Evolutionary conservation across 2,797 vertebrate species (phyloP).

Genomic region (Ficedula albicollis): DNA sequence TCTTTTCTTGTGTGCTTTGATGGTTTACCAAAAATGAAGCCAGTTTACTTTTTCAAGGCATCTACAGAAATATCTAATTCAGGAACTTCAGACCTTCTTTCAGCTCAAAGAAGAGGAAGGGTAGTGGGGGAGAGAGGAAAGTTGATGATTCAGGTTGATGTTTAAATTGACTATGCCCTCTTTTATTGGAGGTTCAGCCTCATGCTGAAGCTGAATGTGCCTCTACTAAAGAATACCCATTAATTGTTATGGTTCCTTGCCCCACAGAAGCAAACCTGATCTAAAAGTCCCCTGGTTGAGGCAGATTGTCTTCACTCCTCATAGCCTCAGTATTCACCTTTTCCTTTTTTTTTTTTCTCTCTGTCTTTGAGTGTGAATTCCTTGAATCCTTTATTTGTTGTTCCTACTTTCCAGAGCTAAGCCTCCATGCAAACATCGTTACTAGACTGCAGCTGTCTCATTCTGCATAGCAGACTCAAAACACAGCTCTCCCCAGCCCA

Average conservation of each 20-base stretch:
- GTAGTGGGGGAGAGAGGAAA: neutral
- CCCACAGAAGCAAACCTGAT: neutral
- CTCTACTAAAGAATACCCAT: neutral
- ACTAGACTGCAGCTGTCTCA: conserved; percentile 40
- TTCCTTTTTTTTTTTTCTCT: neutral
- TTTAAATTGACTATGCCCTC: neutral
- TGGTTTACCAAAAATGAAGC: neutral
- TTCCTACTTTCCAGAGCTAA: neutral
- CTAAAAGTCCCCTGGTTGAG: accelerated
- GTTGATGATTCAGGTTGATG: neutral
- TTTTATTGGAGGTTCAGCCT: neutral
- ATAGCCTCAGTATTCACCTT: neutral
- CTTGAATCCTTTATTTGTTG: neutral
- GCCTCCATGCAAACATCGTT: neutral
- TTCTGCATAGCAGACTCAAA: conserved; percentile 63
- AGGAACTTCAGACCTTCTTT: neutral
- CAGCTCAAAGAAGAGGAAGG: neutral
- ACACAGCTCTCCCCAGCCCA: conserved; percentile 58
- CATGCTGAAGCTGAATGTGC: neutral
- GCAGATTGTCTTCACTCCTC: neutral
- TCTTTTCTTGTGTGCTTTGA: neutral
- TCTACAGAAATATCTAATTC: neutral
- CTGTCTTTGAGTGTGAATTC: neutral
- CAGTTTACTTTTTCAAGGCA: neutral
- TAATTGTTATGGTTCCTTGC: neutral